Conservation (phyloP, 2,888 invertebrate species). For the Mamestra brassicae region DNA sequence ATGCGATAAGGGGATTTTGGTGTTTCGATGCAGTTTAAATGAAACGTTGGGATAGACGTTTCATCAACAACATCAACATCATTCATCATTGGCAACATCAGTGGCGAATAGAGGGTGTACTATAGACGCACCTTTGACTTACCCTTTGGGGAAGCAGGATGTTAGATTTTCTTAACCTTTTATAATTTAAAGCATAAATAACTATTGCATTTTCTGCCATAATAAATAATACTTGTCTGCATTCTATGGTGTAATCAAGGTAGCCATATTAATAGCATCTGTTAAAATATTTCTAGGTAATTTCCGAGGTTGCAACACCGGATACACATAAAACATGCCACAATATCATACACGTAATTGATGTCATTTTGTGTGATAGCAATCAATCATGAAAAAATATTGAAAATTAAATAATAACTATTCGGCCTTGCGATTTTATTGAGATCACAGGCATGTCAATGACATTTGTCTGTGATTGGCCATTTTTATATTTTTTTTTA, state of each 20-base stretch:
- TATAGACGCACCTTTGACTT: too few species aligned
- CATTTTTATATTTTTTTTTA: background rate
- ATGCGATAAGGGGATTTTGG: too few species aligned
- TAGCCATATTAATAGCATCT: constrained; percentile 10
- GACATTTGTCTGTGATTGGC: background rate
- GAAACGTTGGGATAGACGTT: too few species aligned
- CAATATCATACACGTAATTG: constrained; percentile 26
- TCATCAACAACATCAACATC: too few species aligned
- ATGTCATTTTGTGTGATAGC: constrained; percentile 31
- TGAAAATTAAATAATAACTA: background rate
- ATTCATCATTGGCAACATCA: too few species aligned
- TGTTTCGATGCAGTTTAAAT: too few species aligned
- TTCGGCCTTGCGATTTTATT: constrained; percentile 29
- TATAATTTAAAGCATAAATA: background rate
- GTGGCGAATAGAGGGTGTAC: too few species aligned
- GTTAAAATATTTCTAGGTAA: constrained; percentile 9
- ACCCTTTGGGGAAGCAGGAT: too few species aligned
- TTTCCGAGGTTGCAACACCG: constrained; percentile 23
- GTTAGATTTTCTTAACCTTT: too few species aligned
- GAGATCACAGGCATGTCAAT: constrained; percentile 25
- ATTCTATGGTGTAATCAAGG: background rate
- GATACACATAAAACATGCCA: constrained; percentile 12
- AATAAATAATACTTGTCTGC: background rate
- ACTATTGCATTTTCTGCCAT: background rate
- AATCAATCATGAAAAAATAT: constrained; percentile 14